A percentile compares a stretch with the other conserved stretches of the same genome.
These are phyloP conservation scores for Elymnias hypermnestra DNA, from an alignment of 1,140 invertebrate genomes.

Conservation along the genomic window DNA sequence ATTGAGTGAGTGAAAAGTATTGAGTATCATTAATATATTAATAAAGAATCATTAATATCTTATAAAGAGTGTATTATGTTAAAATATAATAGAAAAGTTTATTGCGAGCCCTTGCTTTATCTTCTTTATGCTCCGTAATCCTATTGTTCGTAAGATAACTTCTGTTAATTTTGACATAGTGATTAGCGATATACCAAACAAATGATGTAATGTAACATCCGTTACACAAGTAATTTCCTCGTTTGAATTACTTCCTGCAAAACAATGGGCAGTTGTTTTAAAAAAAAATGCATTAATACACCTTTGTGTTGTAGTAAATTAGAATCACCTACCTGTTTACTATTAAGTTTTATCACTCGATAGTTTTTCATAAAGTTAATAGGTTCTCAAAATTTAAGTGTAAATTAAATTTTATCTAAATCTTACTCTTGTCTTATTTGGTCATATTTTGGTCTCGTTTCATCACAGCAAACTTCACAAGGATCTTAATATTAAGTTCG, in stretches of 20 bases:
- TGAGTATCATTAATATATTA: background rate
- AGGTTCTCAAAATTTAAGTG: no score
- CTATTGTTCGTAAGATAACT: conserved; percentile 14
- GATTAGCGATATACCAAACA: conserved; percentile 30
- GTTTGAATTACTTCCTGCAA: conserved; percentile 39
- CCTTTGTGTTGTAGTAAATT: conserved; percentile 8
- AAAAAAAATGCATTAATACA: conserved; percentile 33
- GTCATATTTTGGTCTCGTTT: no score
- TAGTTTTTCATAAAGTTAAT: no score
- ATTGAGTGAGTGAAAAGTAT: no score
- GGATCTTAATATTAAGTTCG: no score
- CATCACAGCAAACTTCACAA: no score
- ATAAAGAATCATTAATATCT: background rate
- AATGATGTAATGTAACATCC: conserved; percentile 40
- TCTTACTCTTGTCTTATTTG: no score
- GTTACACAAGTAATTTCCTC: conserved; percentile 40
- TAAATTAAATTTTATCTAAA: no score
- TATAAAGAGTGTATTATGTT: background rate
- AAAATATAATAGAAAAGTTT: no score
- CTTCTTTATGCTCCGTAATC: conserved; percentile 8
- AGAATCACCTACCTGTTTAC: conserved; percentile 2
- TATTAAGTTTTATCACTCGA: no score
- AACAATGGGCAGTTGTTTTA: conserved; percentile 32
- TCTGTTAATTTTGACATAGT: conserved; percentile 42
- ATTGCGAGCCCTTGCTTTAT: background rate